Base-by-base conservation (phyloP, 2,888 invertebrate genomes). In the Hesperia comma region DNA sequence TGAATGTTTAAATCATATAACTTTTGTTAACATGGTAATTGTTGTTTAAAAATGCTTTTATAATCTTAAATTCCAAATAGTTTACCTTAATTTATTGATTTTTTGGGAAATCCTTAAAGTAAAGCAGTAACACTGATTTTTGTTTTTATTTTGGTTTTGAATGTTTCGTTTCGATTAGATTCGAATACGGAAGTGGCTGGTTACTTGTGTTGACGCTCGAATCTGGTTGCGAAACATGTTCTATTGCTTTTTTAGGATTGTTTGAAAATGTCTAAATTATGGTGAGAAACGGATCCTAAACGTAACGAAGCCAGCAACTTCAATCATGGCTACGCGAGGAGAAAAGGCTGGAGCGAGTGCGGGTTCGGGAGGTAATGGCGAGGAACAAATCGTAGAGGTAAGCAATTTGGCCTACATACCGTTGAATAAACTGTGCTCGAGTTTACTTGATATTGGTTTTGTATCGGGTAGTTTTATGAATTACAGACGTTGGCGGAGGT, bases 401-500 rank as follows among this genome's bases (percentile, higher is more conserved):
- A 88, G 88, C 84, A 85, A 86, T 88, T 83, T 92, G 92, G 82
- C 92, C 92, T 90, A 92, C 81, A 86, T 91, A 83, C 64, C 67
- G 69, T 83, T 84, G 81, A 84, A 82, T 84, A 79, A 72, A 69
- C 49, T 74, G 67, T 72, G 72, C 77, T 74, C 79, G 77, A 78
- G 77, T 75, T 57, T 41, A 33, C 40, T 64, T 5, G 40, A 55
- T 63, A 41, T 43, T 72, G 74, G 69, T 79, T 70, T 78, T 79
- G 72, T 75, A 79, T 75, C 76, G 74, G 74, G 79, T 84, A 67
- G 69, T 70, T 70, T 71, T 72, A 69, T 66, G 63, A 77, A 70
- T 85, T 82, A 83, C 92, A 97, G 97, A 96, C 96, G 68, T 87
- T 97, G 82, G 96, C 97, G 63, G 98, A 98, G 91, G 97, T 98